A percentile compares a stretch with the other conserved stretches of the same genome.
Evolutionary conservation across 2,888 invertebrate species (phyloP).

Genomic region (Andrena marginata): DNA sequence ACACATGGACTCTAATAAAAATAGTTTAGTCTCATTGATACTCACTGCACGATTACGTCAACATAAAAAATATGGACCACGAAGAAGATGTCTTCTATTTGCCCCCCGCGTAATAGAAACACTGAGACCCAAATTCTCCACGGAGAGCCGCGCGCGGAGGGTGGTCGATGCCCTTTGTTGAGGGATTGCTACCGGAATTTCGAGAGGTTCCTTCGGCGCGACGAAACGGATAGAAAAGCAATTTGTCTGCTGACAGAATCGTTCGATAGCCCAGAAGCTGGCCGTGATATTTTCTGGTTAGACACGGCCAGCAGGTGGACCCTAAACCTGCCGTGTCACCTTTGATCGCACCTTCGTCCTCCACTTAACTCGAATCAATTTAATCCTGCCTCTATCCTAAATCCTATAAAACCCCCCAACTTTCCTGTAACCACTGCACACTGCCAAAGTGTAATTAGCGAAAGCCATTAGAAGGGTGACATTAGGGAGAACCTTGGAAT

Average conservation of each 20-base stretch:
- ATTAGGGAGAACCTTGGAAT: slow-evolving; percentile 3
- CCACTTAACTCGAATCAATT: neutral
- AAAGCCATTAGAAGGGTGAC: slow-evolving; percentile 14
- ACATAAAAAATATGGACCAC: no score
- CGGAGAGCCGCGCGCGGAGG: neutral
- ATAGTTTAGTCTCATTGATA: no score
- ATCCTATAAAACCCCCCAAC: no score
- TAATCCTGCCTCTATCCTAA: neutral
- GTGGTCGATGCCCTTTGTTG: slow-evolving; percentile 31
- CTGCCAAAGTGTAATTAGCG: slow-evolving; percentile 12
- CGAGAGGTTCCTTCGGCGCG: neutral
- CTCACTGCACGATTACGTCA: no score
- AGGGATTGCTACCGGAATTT: slow-evolving; percentile 43
- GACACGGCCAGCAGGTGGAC: slow-evolving; percentile 32
- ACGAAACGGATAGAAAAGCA: slow-evolving; percentile 44
- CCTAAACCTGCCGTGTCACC: slow-evolving; percentile 45
- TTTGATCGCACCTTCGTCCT: neutral
- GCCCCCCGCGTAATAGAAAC: neutral
- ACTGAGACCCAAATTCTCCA: neutral
- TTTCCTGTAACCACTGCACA: neutral
- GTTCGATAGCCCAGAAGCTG: slow-evolving; percentile 32
- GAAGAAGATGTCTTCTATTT: no score
- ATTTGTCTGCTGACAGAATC: slow-evolving; percentile 57
- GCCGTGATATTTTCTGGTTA: slow-evolving; percentile 26
- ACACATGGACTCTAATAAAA: no score